These are phyloP conservation scores for Aethes cnicana DNA, from an alignment of 2,888 invertebrate genomes.

Conservation along the genomic window DNA sequence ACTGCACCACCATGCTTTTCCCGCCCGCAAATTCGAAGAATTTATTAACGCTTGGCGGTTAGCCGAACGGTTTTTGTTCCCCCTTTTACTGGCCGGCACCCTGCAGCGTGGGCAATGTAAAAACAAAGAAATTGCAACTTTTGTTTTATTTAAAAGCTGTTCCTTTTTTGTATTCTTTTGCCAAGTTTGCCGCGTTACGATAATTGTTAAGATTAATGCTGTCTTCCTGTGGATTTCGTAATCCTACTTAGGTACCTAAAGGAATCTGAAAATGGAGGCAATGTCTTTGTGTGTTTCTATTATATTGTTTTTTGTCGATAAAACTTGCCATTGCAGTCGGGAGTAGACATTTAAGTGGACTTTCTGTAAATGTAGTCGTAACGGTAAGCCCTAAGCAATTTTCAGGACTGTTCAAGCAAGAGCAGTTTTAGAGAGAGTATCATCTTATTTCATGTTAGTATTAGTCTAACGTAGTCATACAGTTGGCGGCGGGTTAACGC, in stretches of 20 bases:
- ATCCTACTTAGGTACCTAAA: not conserved
- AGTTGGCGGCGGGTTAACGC: slow-evolving; percentile 27
- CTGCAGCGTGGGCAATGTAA: slow-evolving; percentile 52
- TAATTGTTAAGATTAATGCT: not conserved
- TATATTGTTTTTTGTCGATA: too few relatives aligned
- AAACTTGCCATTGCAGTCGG: too few relatives aligned
- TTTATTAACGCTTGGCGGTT: slow-evolving; percentile 78
- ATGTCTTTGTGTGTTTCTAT: too few relatives aligned
- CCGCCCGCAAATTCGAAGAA: slow-evolving; percentile 64
- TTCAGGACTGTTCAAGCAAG: too few relatives aligned
- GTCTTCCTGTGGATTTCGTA: not conserved
- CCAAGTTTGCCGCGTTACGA: slow-evolving; percentile 14
- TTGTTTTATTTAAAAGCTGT: slow-evolving; percentile 33
- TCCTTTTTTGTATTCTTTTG: slow-evolving; percentile 29
- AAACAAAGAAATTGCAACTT: slow-evolving; percentile 54
- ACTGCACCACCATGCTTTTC: slow-evolving; percentile 53
- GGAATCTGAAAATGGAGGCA: too few relatives aligned
- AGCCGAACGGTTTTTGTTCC: slow-evolving; percentile 67
- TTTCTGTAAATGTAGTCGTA: too few relatives aligned
- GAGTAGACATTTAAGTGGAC: too few relatives aligned
- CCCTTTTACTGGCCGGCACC: slow-evolving; percentile 59
- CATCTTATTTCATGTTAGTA: slow-evolving; percentile 21
- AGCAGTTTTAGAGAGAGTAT: slow-evolving; percentile 16
- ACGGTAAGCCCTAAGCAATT: too few relatives aligned
- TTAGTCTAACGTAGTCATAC: slow-evolving; percentile 27